Evolutionary conservation across 2,113 vertebrate species (phyloP).

Genomic region (Glaucomys volans): DNA sequence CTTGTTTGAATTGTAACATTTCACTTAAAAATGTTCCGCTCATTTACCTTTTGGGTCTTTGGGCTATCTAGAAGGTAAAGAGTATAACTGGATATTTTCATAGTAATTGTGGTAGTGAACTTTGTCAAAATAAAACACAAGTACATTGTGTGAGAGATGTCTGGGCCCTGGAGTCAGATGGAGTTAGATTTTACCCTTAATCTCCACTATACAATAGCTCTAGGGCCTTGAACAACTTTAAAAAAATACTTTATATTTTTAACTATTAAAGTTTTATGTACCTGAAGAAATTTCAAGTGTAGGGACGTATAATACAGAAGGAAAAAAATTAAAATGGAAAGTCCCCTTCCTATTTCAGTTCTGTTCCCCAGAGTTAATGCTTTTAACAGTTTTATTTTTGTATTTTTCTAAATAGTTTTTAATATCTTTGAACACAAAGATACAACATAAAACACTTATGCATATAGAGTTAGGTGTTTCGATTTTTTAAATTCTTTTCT

Average conservation of each 20-base stretch:
- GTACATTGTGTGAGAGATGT: too few species aligned
- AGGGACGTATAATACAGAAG: slow-evolving; percentile 22
- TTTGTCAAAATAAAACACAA: background rate
- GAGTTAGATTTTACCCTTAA: background rate
- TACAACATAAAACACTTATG: background rate
- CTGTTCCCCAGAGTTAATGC: background rate
- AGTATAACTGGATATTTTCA: slow-evolving; percentile 1
- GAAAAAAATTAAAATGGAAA: slow-evolving; percentile 4
- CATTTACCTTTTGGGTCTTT: slow-evolving; percentile 13
- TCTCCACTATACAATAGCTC: background rate
- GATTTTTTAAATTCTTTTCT: slow-evolving; percentile 58
- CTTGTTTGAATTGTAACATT: slow-evolving; percentile 17
- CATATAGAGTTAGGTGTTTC: background rate
- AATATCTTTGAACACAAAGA: slow-evolving; percentile 9
- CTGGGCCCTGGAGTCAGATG: background rate
- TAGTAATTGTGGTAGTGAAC: background rate
- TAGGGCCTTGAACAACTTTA: slow-evolving; percentile 15
- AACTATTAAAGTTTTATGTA: slow-evolving; percentile 49
- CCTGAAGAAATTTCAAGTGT: slow-evolving; percentile 46
- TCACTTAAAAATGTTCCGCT: slow-evolving; percentile 7
- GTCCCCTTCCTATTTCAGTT: background rate
- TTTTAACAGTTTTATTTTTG: slow-evolving; percentile 22
- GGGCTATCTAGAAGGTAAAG: background rate
- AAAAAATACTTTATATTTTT: slow-evolving; percentile 39
- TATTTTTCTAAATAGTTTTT: background rate